Percentiles rank a stretch among this genome's conserved stretches.
Conservation (phyloP, 2,797 vertebrate genomes). For the Odontamblyopus rebecca region DNA sequence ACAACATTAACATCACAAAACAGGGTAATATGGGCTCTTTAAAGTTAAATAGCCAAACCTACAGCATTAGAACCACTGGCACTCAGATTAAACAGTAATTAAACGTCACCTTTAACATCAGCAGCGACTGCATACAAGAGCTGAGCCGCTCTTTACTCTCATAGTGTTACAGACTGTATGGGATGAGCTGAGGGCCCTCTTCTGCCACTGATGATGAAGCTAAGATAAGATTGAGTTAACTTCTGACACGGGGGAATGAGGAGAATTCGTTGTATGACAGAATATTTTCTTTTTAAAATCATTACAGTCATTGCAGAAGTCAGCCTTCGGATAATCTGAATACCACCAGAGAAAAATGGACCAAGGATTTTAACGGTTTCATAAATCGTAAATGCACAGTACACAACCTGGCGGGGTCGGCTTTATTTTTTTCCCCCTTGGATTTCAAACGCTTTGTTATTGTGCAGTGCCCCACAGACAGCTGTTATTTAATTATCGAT, state of each 20-base stretch:
- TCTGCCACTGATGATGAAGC: not conserved
- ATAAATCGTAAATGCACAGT: not conserved
- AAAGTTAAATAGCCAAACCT: not conserved
- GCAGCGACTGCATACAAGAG: not conserved
- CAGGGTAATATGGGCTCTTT: too few relatives aligned
- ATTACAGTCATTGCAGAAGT: not conserved
- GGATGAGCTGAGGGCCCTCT: not conserved
- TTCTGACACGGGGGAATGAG: not conserved
- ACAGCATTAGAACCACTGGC: not conserved
- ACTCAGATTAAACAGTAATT: not conserved
- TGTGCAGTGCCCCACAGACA: too few relatives aligned
- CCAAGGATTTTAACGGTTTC: not conserved
- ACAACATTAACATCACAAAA: too few relatives aligned
- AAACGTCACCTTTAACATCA: not conserved
- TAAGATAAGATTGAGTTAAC: too few relatives aligned
- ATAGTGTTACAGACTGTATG: not conserved
- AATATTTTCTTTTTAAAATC: not conserved
- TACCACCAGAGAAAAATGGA: not conserved
- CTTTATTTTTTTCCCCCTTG: slow-evolving; percentile 5
- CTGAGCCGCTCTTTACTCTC: not conserved
- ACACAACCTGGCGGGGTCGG: not conserved
- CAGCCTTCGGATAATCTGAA: not conserved
- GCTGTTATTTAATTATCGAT: slow-evolving; percentile 32
- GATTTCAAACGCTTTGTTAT: too few relatives aligned
- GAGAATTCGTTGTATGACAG: too few relatives aligned